These are phyloP conservation scores for Papilio polyxenes DNA, from an alignment of 1,140 invertebrate genomes.

Conservation along the genomic window DNA sequence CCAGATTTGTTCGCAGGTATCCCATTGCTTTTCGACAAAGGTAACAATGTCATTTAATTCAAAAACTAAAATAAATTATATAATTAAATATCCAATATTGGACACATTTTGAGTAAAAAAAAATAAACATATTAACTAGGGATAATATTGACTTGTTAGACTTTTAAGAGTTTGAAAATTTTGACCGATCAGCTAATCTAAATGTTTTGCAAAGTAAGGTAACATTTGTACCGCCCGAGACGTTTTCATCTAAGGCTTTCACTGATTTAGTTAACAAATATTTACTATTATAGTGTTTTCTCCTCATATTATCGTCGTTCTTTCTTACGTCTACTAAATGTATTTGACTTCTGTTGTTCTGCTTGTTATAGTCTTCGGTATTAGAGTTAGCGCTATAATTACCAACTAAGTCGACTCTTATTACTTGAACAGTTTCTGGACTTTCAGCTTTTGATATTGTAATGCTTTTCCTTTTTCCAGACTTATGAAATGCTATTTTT, in stretches of 20 bases:
- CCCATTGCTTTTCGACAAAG: conserved; percentile 48
- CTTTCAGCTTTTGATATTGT: conserved; percentile 74
- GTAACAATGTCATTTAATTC: conserved; percentile 42
- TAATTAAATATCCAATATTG: not conserved
- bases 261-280: conserved; percentile 70
- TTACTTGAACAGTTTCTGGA: conserved; percentile 77
- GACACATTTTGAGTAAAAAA: not conserved
- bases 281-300: conserved; percentile 58
- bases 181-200: conserved; percentile 61
- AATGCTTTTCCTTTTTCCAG: conserved; percentile 74
- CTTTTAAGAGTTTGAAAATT: conserved; percentile 41
- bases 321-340: conserved; percentile 44
- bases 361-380: conserved; percentile 56
- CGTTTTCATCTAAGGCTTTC: conserved; percentile 67
- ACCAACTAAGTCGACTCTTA: conserved; percentile 76
- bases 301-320: conserved; percentile 51
- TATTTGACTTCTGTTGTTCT: conserved; percentile 37
- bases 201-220: conserved; percentile 76
- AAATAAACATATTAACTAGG: not conserved
- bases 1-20: conserved; percentile 65
- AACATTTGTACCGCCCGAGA: conserved; percentile 66
- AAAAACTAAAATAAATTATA: conserved; percentile 34
- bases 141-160: conserved; percentile 35
- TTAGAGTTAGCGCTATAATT: conserved; percentile 62
- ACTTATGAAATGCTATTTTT: conserved; percentile 67